phyloP scores from a whole-genome alignment of 2,888 invertebrate genomes.

The Apantesis nais region DNA sequence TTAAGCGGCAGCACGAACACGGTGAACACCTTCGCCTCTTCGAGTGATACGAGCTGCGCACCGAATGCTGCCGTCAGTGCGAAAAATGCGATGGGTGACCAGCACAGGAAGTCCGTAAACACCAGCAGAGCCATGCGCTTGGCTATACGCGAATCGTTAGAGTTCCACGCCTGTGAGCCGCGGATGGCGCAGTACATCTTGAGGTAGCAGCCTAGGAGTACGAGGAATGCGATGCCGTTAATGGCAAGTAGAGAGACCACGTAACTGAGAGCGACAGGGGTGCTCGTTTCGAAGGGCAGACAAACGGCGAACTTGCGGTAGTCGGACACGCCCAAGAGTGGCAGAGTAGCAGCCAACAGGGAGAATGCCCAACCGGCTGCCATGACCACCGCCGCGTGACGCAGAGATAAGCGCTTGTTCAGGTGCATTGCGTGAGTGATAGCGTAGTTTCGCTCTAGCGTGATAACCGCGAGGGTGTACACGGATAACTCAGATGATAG shows the following conservation, averaged over 20 bases:
- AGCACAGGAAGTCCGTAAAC: slow-evolving; percentile 98
- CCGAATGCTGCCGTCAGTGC: slow-evolving; percentile 97
- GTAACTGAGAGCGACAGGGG: slow-evolving; percentile 92
- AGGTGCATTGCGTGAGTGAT: slow-evolving; percentile 99
- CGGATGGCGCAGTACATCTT: slow-evolving; percentile 99
- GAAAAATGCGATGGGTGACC: slow-evolving; percentile 99
- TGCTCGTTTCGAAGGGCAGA: slow-evolving; percentile 96
- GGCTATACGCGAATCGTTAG: slow-evolving; percentile 97
- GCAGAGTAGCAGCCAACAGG: slow-evolving; percentile 93
- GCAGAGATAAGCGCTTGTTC: slow-evolving; percentile 95
- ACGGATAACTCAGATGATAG: slow-evolving; percentile 97
- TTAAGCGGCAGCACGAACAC: slow-evolving; percentile 98
- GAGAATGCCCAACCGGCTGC: slow-evolving; percentile 96
- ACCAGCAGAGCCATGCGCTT: slow-evolving; percentile 98
- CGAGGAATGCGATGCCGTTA: slow-evolving; percentile 97
- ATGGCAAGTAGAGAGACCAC: slow-evolving; percentile 95
- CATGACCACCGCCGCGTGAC: slow-evolving; percentile 97
- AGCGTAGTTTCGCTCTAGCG: slow-evolving; percentile 97
- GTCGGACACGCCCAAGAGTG: slow-evolving; percentile 96
- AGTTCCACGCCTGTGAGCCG: slow-evolving; percentile 99
- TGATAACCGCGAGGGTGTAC: slow-evolving; percentile 98
- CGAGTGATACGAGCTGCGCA: slow-evolving; percentile 94
- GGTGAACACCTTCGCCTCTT: slow-evolving; percentile 98
- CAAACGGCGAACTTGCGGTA: slow-evolving; percentile 99
- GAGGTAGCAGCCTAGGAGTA: slow-evolving; percentile 97